These are phyloP conservation scores for Holacanthella duospinosa DNA, from an alignment of 2,888 invertebrate species.

Conservation along the genomic window DNA sequence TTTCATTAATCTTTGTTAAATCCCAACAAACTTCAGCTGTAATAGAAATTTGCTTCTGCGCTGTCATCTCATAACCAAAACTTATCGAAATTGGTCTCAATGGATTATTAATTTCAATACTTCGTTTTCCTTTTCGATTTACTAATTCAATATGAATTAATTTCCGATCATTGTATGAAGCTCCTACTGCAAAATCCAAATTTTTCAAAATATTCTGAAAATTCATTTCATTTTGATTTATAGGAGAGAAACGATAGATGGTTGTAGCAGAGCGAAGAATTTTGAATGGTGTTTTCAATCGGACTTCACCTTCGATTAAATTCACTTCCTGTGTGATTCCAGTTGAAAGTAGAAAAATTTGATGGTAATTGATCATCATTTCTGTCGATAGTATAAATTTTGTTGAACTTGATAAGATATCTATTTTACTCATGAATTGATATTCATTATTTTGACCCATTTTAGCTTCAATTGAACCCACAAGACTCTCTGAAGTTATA, in stretches of 20 bases:
- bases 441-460: not conserved
- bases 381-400: not conserved
- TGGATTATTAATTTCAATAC: constrained; percentile 38
- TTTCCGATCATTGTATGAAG: constrained; percentile 22
- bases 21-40: constrained; percentile 38
- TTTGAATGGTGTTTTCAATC: constrained; percentile 26
- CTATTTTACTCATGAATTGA: not conserved
- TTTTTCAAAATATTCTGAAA: constrained; percentile 17
- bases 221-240: constrained; percentile 7
- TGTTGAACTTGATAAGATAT: not conserved
- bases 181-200: constrained; percentile 18
- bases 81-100: constrained; percentile 37
- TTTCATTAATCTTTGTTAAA: constrained; percentile 24
- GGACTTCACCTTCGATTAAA: constrained; percentile 17
- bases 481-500: not conserved
- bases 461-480: constrained; percentile 17
- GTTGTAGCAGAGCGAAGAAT: constrained; percentile 19
- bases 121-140: constrained; percentile 22
- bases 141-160: constrained; percentile 31
- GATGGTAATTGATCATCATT: not conserved
- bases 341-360: constrained; percentile 3
- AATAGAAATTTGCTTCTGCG: constrained; percentile 21
- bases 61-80: constrained; percentile 26
- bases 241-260: constrained; percentile 20
- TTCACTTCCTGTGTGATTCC: constrained; percentile 5